Percentiles rank a stretch among this genome's conserved stretches.
phyloP scores from a whole-genome alignment of 2,888 invertebrate genomes.

The Tiphia femorata region DNA sequence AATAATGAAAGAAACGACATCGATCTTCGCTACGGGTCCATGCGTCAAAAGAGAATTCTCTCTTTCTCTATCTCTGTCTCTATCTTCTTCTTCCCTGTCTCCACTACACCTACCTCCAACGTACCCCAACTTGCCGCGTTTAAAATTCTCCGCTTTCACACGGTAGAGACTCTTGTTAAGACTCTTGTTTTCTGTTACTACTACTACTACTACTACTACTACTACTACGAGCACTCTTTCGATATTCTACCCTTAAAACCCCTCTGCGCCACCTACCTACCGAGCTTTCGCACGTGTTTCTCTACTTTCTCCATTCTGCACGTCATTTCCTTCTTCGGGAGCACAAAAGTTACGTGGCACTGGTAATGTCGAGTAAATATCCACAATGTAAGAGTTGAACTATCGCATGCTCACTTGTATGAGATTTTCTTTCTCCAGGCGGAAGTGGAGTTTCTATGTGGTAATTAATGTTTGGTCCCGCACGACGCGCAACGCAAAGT shows the following conservation, averaged over 20 bases:
- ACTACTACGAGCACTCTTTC: constrained; percentile 44
- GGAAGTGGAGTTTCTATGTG: too few relatives aligned
- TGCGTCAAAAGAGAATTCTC: background rate
- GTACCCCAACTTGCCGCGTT: too few relatives aligned
- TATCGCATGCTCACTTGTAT: constrained; percentile 15
- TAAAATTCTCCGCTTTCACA: too few relatives aligned
- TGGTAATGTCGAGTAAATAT: constrained; percentile 43
- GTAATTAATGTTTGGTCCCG: too few relatives aligned
- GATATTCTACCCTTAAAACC: constrained; percentile 27
- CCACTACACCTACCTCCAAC: too few relatives aligned
- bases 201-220: constrained; percentile 9
- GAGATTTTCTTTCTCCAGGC: too few relatives aligned
- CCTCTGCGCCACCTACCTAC: constrained; percentile 10
- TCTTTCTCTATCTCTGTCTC: background rate
- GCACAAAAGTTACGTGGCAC: constrained; percentile 28
- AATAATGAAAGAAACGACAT: too few relatives aligned
- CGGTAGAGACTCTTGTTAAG: constrained; percentile 3
- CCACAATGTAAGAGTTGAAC: constrained; percentile 24
- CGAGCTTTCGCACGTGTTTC: constrained; percentile 44
- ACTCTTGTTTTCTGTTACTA: background rate
- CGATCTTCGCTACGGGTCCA: background rate
- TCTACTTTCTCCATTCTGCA: constrained; percentile 30
- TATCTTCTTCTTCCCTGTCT: too few relatives aligned
- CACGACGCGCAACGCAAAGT: too few relatives aligned
- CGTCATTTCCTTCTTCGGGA: constrained; percentile 20